These are phyloP conservation scores for Pangasianodon gigas DNA, from an alignment of 2,113 vertebrate genomes.

Conservation along the genomic window DNA sequence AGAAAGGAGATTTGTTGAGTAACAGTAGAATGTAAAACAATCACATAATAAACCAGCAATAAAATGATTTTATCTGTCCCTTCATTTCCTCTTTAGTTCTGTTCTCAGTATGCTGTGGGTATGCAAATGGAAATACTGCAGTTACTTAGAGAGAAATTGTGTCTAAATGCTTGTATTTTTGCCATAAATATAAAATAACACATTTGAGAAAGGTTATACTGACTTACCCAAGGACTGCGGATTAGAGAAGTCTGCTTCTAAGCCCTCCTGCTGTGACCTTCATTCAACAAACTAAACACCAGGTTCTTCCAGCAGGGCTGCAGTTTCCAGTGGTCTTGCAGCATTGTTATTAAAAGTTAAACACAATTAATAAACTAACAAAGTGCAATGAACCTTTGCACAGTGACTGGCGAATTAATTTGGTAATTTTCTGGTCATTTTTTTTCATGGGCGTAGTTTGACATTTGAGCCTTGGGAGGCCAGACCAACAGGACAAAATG, in stretches of 20 bases:
- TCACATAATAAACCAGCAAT: slow-evolving; percentile 28
- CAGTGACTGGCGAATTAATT: neutral
- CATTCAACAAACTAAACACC: neutral
- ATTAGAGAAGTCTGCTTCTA: neutral
- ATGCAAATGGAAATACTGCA: neutral
- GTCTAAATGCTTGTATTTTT: neutral
- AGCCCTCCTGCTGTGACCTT: slow-evolving; percentile 1
- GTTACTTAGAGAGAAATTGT: neutral
- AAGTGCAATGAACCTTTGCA: neutral
- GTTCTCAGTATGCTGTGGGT: neutral
- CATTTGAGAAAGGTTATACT: slow-evolving; percentile 13
- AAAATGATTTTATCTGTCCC: neutral
- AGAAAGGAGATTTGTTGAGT: slow-evolving; percentile 9
- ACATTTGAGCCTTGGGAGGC: neutral
- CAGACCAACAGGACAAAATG: neutral
- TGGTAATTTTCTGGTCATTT: neutral
- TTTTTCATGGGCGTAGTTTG: neutral
- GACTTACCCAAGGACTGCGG: slow-evolving; percentile 1
- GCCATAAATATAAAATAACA: neutral
- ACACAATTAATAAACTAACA: neutral
- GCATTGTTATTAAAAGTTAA: slow-evolving; percentile 5
- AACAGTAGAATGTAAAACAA: slow-evolving; percentile 25
- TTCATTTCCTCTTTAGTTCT: neutral
- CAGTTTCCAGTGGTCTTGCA: neutral
- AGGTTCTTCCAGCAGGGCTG: neutral